A percentile compares a stretch with the other conserved stretches of the same genome.
Evolutionary conservation across 2,888 invertebrate genomes (phyloP).

Genomic region (Drosophila affinis): DNA sequence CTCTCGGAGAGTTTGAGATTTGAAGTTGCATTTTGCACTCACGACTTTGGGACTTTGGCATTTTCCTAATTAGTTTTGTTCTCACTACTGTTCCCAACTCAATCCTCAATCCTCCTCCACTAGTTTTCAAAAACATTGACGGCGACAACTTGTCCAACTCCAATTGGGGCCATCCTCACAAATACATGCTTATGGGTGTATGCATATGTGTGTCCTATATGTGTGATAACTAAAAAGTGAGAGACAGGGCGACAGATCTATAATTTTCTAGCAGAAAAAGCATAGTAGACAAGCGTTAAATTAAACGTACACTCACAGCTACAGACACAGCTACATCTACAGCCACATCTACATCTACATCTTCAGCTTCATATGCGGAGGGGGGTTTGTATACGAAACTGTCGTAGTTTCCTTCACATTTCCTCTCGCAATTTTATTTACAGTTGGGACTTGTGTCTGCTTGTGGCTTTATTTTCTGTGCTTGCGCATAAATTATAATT

Average conservation of each 20-base stretch:
- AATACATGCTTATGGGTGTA: not conserved
- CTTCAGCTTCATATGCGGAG: no score
- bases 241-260: conserved; percentile 33
- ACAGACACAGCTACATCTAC: not conserved
- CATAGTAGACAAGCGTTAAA: conserved; percentile 45
- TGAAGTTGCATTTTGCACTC: not conserved
- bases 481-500: conserved; percentile 70
- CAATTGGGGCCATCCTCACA: conserved; percentile 16
- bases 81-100: not conserved
- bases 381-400: no score
- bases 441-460: conserved; percentile 19
- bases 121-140: conserved; percentile 1
- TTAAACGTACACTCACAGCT: conserved; percentile 46
- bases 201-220: not conserved
- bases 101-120: no score
- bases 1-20: not conserved
- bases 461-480: conserved; percentile 51
- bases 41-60: not conserved
- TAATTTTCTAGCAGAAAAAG: conserved; percentile 25
- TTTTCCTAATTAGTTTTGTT: conserved; percentile 17
- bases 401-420: not conserved
- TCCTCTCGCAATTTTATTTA: not conserved
- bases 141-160: conserved; percentile 61
- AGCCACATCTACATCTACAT: no score
- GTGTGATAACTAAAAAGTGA: not conserved